phyloP scores from a whole-genome alignment of 1,140 invertebrate species.

The Drosophila lacertosa region DNA sequence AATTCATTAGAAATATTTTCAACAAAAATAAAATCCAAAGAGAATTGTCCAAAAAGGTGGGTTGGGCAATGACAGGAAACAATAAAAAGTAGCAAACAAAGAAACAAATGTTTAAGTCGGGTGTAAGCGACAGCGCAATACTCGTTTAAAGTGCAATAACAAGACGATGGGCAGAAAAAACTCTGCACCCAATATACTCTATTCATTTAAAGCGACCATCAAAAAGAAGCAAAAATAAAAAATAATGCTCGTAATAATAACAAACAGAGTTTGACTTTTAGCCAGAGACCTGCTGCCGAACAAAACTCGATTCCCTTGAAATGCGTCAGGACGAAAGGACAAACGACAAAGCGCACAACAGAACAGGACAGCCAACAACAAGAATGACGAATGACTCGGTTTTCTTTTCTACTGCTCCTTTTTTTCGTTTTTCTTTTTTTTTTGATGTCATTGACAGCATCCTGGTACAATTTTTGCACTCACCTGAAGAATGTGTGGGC shows the following conservation, averaged over 20 bases:
- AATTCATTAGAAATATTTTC: conserved; percentile 72
- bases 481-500: conserved; percentile 12
- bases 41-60: background rate
- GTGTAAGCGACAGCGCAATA: too few species aligned
- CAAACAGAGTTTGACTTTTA: conserved; percentile 72
- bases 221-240: conserved; percentile 9
- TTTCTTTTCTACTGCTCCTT: conserved; percentile 9
- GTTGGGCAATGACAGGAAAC: conserved; percentile 32
- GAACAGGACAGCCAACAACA: conserved; percentile 57
- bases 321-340: conserved; percentile 34
- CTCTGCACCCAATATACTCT: too few species aligned
- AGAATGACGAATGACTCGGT: conserved; percentile 75
- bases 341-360: background rate
- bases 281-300: conserved; percentile 30
- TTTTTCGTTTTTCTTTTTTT: conserved; percentile 27
- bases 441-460: conserved; percentile 66
- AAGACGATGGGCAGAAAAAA: too few species aligned
- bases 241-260: conserved; percentile 66
- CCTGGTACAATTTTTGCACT: conserved; percentile 49
- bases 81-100: conserved; percentile 49
- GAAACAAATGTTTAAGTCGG: too few species aligned
- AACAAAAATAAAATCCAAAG: conserved; percentile 20
- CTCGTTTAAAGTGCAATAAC: too few species aligned
- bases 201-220: too few species aligned
- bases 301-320: conserved; percentile 52